Base-by-base conservation (phyloP, 1,140 invertebrate species). In the Babylonia areolata region DNA sequence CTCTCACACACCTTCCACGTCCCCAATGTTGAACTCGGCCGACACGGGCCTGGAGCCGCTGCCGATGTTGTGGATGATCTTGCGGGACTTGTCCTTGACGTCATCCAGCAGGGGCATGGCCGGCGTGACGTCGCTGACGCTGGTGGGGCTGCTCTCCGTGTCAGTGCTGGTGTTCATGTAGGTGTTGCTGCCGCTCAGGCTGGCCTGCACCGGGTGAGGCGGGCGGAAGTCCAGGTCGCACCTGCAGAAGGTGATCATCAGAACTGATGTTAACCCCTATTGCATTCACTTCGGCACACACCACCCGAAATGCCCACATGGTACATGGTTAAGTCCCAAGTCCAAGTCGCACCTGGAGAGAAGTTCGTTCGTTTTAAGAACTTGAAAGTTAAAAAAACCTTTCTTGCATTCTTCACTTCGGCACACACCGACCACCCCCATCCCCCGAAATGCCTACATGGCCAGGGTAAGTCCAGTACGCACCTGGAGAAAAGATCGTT, bases 91-190 rank as follows among this genome's bases (percentile, higher is more conserved):
- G 17, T 95, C 95, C 54, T 95, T 95, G 94, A 96, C 95, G 91
- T 96, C 96, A 75, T 95, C 95, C 35, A 96, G 93, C 3, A 96
- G 90, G 2, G 96, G 96, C 96, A 96, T 96, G 15, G 96, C 95
- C 2, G 95, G 95, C 6, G 95, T 95, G 54, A 88, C 77, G 84
- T 91, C 91, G 86, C 88, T 90, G 82, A 84, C 39, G 80, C 91
- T 92, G 17, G 93, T 92, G 3, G 91, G 91, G 79, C 91, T 92
- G 3, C 89, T 88, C 46, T 92, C 91, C 0, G 90, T 91, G 80
- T 92, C 92, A 0, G 92, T 88, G 46, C 87, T 90, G 69, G 78
- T 90, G 85, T 73, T 87, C 77, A 84, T 73, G 85, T 81, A 89
- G 28, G 9, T 85, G 17, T 77, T 54, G 77, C 85, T 88, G 85